Conservation (phyloP, 1,140 invertebrate species). For the Akabosia matsudoensis region DNA sequence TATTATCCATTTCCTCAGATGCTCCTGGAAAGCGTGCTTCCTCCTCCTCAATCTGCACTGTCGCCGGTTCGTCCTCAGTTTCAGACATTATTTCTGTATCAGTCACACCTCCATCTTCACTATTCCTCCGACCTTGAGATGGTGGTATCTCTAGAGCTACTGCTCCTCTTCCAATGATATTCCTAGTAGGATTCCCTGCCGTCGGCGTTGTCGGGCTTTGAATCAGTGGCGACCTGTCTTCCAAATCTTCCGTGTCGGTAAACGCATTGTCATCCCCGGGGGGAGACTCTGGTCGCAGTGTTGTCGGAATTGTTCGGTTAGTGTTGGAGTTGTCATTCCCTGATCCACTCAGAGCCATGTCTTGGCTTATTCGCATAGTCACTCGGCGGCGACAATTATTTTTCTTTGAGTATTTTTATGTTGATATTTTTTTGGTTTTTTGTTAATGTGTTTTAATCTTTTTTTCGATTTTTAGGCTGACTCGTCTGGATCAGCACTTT, state of each 20-base stretch:
- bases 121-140: not conserved
- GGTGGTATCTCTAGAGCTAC: too few species aligned
- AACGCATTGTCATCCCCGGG: slow-evolving; percentile 48
- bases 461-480: not conserved
- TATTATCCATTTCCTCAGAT: slow-evolving; percentile 42
- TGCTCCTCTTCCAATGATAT: too few species aligned
- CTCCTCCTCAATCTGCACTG: slow-evolving; percentile 29
- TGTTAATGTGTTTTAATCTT: not conserved
- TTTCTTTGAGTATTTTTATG: too few species aligned
- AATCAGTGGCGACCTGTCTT: slow-evolving; percentile 45
- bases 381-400: not conserved
- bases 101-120: slow-evolving; percentile 44
- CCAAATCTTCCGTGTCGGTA: slow-evolving; percentile 56
- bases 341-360: slow-evolving; percentile 23
- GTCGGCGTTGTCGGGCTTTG: not conserved
- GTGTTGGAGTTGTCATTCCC: not conserved
- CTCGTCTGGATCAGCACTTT: slow-evolving; percentile 16
- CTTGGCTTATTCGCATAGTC: slow-evolving; percentile 38
- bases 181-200: not conserved
- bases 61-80: slow-evolving; percentile 47
- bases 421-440: too few species aligned
- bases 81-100: slow-evolving; percentile 50
- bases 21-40: slow-evolving; percentile 10
- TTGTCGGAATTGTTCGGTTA: not conserved
- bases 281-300: slow-evolving; percentile 23